A percentile compares a stretch with the other conserved stretches of the same genome.
Conservation (phyloP, 2,888 invertebrate species). For the Zaprionus bogoriensis region DNA sequence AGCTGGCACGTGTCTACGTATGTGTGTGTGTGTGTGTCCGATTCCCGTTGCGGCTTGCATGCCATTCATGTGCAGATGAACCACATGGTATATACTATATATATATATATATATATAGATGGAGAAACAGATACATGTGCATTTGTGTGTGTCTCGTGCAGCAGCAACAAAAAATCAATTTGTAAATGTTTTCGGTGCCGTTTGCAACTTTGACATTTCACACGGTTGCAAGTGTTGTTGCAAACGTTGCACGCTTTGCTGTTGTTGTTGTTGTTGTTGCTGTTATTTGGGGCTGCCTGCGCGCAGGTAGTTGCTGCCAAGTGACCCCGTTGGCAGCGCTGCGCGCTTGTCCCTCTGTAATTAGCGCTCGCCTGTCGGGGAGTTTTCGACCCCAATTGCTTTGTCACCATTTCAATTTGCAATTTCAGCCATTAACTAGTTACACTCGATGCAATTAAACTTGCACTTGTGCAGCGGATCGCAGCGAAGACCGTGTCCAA, state of each 20-base stretch:
- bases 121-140: too few species aligned
- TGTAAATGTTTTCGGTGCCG: constrained; percentile 69
- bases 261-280: constrained; percentile 26
- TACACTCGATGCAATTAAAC: constrained; percentile 75
- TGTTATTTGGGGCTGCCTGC: constrained; percentile 8
- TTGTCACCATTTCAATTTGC: constrained; percentile 79
- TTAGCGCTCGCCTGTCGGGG: constrained; percentile 60
- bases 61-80: constrained; percentile 56
- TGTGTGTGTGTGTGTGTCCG: constrained; percentile 15
- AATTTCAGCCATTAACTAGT: constrained; percentile 77
- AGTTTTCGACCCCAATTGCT: constrained; percentile 76
- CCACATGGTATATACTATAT: constrained; percentile 4
- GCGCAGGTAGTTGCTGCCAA: constrained; percentile 55
- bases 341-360: constrained; percentile 65
- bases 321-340: constrained; percentile 68
- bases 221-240: constrained; percentile 43
- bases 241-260: constrained; percentile 6
- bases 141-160: constrained; percentile 6
- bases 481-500: constrained; percentile 10
- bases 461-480: constrained; percentile 58
- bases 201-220: constrained; percentile 69
- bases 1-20: constrained; percentile 8
- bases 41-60: constrained; percentile 64
- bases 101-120: constrained; percentile 7
- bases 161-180: constrained; percentile 71